These are phyloP conservation scores for Spermophilus dauricus DNA, from an alignment of 2,113 vertebrate genomes.

Conservation along the genomic window DNA sequence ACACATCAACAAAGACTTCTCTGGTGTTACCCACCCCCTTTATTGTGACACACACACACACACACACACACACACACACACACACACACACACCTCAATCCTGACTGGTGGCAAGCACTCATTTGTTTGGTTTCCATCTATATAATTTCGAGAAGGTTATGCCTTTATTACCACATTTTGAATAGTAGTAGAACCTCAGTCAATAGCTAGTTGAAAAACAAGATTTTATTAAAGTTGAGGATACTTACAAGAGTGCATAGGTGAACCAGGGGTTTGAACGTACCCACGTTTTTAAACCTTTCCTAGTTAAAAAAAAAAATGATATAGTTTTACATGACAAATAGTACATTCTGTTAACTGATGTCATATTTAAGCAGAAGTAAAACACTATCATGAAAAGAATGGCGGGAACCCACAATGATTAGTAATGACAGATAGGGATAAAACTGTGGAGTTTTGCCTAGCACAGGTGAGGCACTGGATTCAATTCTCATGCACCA, in stretches of 20 bases:
- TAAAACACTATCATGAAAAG: not conserved
- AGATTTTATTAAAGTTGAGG: constrained; percentile 59
- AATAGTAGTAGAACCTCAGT: not conserved
- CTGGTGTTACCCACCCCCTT: not conserved
- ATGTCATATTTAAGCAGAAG: constrained; percentile 24
- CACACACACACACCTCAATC: not conserved
- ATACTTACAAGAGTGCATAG: constrained; percentile 90
- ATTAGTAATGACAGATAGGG: too few species aligned
- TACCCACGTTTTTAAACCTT: constrained; percentile 85
- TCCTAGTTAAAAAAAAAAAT: constrained; percentile 83
- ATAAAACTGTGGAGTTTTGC: not conserved
- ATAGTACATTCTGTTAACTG: not conserved
- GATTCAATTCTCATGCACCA: too few species aligned
- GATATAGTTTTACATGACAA: constrained; percentile 27
- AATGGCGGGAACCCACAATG: not conserved
- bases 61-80: not conserved
- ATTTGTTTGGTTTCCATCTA: constrained; percentile 31
- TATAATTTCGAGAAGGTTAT: constrained; percentile 41
- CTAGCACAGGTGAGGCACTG: too few species aligned
- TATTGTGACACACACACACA: too few species aligned
- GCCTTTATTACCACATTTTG: constrained; percentile 54
- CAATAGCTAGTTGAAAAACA: constrained; percentile 32
- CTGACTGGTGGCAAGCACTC: not conserved
- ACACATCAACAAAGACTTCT: not conserved
- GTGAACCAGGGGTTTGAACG: constrained; percentile 86